These are phyloP conservation scores for Onychomys arenicola DNA, from an alignment of 2,797 vertebrate genomes.

Conservation along the genomic window DNA sequence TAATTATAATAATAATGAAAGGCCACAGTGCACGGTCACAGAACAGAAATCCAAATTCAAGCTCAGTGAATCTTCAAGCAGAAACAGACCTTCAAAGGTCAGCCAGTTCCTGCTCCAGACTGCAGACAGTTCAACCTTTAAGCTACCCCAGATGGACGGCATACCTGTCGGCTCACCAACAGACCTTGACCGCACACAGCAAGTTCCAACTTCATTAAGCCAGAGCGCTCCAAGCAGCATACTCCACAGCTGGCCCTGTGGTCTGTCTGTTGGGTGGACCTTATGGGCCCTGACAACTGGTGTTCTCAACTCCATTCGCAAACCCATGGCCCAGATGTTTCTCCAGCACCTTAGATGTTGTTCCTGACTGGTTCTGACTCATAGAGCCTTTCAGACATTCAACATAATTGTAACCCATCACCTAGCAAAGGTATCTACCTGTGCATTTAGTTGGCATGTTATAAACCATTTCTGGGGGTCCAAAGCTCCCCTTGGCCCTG, in stretches of 20 bases:
- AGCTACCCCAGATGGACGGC: neutral
- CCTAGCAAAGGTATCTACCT: neutral
- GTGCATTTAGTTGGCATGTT: neutral
- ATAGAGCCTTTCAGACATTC: neutral
- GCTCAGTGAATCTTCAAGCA: constrained; percentile 18
- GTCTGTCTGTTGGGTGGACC: neutral
- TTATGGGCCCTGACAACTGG: neutral
- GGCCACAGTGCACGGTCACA: neutral
- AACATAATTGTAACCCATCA: rapidly evolving
- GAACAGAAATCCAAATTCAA: constrained; percentile 53
- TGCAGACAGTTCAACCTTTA: constrained; percentile 69
- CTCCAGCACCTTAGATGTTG: rapidly evolving
- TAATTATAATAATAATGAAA: neutral
- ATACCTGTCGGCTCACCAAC: neutral
- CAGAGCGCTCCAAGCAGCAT: neutral
- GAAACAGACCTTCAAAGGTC: constrained; percentile 71
- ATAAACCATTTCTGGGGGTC: neutral
- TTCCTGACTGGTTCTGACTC: neutral
- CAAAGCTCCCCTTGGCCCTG: neutral
- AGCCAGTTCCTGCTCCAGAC: constrained; percentile 44
- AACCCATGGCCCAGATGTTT: neutral
- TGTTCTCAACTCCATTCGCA: neutral
- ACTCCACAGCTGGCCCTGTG: neutral
- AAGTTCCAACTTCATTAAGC: neutral
- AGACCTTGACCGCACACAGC: constrained; percentile 5